Conservation (phyloP, 2,113 vertebrate genomes). For the Cyphomyrus discorhynchus region DNA sequence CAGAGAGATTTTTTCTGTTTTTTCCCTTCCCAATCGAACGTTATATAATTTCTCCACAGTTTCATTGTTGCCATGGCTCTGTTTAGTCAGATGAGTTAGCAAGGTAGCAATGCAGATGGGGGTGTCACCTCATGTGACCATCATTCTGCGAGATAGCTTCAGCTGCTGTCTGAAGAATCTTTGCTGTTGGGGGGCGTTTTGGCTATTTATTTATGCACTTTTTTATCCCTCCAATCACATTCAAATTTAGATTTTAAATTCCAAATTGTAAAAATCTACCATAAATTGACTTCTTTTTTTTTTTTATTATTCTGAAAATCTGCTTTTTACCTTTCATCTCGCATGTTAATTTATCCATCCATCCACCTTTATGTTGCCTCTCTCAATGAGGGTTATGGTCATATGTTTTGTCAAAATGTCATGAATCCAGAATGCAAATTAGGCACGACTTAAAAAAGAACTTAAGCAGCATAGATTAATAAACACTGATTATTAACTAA, state of each 20-base stretch:
- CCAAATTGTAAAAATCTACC: neutral
- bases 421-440: neutral
- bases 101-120: neutral
- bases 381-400: neutral
- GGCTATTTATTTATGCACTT: neutral
- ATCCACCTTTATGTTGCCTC: neutral
- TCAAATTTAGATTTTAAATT: neutral
- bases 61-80: neutral
- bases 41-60: neutral
- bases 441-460: conserved; percentile 25
- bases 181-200: neutral
- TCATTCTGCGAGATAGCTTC: neutral
- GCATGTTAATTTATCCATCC: neutral
- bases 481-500: conserved; percentile 25
- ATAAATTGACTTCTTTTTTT: neutral
- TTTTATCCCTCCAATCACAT: neutral
- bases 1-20: neutral
- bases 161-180: neutral
- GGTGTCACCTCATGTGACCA: neutral
- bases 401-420: neutral
- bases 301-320: neutral
- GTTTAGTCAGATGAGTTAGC: neutral
- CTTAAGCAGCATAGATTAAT: conserved; percentile 45
- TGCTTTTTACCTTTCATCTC: neutral
- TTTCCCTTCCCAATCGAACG: neutral